Conservation (phyloP, 2,888 invertebrate species). For the Biston betularia region DNA sequence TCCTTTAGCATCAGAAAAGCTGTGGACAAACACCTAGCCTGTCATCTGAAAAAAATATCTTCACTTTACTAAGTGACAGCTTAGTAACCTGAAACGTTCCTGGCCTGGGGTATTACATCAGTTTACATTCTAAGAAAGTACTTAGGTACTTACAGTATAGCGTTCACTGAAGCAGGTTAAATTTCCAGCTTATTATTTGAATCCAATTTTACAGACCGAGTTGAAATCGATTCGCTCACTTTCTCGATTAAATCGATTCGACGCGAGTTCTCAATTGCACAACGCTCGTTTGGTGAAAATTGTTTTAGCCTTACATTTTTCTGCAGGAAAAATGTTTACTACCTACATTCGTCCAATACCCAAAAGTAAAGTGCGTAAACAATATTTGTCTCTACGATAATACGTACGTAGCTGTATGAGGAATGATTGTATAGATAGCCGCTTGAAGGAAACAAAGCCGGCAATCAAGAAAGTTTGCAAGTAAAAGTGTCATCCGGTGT, state of each 20-base stretch:
- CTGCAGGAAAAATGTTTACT: not conserved
- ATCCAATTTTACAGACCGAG: slow-evolving; percentile 61
- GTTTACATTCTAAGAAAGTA: not conserved
- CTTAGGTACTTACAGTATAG: not conserved
- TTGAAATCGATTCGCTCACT: slow-evolving; percentile 59
- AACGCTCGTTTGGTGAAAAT: slow-evolving; percentile 48
- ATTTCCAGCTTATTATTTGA: slow-evolving; percentile 52
- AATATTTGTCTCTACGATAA: too few species aligned
- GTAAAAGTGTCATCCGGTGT: slow-evolving; percentile 12
- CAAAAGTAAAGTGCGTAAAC: too few species aligned
- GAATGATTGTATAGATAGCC: too few species aligned
- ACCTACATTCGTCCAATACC: not conserved
- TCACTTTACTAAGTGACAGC: too few species aligned
- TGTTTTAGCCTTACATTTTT: not conserved
- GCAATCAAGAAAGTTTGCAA: slow-evolving; percentile 7
- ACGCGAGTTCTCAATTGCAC: slow-evolving; percentile 51
- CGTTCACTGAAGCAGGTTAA: slow-evolving; percentile 46
- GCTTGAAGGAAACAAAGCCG: not conserved
- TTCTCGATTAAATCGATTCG: slow-evolving; percentile 63
- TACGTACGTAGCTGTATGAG: too few species aligned
- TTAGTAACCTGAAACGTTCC: too few species aligned
- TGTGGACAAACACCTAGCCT: too few species aligned
- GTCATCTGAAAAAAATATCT: too few species aligned
- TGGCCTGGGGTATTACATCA: not conserved
- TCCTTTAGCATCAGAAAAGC: too few species aligned